Percentiles rank a stretch among this genome's conserved stretches.
These are phyloP conservation scores for Lophura swinhoii DNA, from an alignment of 2,797 vertebrate genomes.

Conservation along the genomic window DNA sequence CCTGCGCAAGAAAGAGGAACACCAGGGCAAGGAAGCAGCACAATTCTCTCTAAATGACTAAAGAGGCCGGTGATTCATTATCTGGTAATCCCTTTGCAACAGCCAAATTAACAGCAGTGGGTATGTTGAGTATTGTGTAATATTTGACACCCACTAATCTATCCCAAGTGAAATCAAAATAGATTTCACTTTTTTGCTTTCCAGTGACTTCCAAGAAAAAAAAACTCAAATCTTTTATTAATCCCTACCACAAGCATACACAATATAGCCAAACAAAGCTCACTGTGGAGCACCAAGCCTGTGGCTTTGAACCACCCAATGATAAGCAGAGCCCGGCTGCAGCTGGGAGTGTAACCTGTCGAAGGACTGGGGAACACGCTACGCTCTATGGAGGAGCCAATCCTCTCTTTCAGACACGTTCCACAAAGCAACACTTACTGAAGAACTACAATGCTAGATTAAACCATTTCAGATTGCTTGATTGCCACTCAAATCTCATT, in stretches of 20 bases:
- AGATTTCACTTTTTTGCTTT: slow-evolving; percentile 35
- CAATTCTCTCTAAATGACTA: slow-evolving; percentile 17
- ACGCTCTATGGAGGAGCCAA: neutral
- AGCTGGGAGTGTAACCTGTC: neutral
- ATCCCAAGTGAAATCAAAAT: slow-evolving; percentile 32
- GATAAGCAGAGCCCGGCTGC: neutral
- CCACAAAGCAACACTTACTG: neutral
- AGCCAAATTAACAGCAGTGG: slow-evolving; percentile 44
- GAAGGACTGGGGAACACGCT: neutral
- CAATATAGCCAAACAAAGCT: slow-evolving; percentile 9
- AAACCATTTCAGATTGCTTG: neutral
- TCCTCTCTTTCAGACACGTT: neutral
- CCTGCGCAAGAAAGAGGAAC: neutral
- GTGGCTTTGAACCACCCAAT: neutral
- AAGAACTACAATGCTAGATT: neutral
- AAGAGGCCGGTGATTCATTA: slow-evolving; percentile 46
- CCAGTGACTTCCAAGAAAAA: slow-evolving; percentile 15
- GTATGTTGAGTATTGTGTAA: slow-evolving; percentile 46
- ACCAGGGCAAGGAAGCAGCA: slow-evolving; percentile 2
- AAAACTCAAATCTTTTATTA: neutral
- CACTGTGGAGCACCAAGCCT: neutral
- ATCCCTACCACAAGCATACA: neutral
- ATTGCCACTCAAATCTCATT: neutral
- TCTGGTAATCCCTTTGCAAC: slow-evolving; percentile 55
- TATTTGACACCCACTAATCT: slow-evolving; percentile 42